phyloP scores from a whole-genome alignment of 2,797 vertebrate genomes.

The Paratrypauchen microcephalus region DNA sequence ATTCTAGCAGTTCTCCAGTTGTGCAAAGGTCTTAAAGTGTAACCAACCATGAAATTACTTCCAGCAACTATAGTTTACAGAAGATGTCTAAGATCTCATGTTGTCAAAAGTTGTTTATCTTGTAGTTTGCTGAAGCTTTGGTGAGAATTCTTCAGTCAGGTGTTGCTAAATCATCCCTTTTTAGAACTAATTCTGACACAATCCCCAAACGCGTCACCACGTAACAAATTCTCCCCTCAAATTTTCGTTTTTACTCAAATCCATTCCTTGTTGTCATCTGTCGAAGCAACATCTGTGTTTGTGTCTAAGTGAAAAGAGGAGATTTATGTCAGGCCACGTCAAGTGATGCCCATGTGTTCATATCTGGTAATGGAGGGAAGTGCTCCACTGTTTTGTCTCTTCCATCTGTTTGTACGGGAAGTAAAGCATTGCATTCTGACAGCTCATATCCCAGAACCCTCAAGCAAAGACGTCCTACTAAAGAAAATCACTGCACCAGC shows the following conservation, averaged over 20 bases:
- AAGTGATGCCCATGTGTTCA: constrained; percentile 17
- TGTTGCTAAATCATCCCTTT: not conserved
- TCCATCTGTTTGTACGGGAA: constrained; percentile 45
- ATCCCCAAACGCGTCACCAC: not conserved
- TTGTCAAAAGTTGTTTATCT: not conserved
- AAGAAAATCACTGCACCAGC: constrained; percentile 35
- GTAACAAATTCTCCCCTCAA: constrained; percentile 5
- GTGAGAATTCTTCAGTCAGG: not conserved
- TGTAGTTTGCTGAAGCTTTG: not conserved
- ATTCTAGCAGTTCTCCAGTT: not conserved
- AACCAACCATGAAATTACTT: constrained; percentile 7
- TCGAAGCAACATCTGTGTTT: constrained; percentile 14
- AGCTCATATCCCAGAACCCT: constrained; percentile 51
- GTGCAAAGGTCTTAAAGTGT: not conserved
- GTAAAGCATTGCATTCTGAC: constrained; percentile 40
- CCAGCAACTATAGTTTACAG: not conserved
- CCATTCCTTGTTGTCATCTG: constrained; percentile 10
- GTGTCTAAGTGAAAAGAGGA: constrained; percentile 14
- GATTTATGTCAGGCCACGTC: constrained; percentile 18
- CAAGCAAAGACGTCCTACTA: constrained; percentile 29
- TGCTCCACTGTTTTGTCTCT: constrained; percentile 24
- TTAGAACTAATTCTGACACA: not conserved
- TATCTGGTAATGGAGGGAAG: constrained; percentile 19
- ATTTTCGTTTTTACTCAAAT: constrained; percentile 12
- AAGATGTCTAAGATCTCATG: not conserved